These are phyloP conservation scores for Dryoscopus gambensis DNA, from an alignment of 2,113 vertebrate species.

Conservation along the genomic window DNA sequence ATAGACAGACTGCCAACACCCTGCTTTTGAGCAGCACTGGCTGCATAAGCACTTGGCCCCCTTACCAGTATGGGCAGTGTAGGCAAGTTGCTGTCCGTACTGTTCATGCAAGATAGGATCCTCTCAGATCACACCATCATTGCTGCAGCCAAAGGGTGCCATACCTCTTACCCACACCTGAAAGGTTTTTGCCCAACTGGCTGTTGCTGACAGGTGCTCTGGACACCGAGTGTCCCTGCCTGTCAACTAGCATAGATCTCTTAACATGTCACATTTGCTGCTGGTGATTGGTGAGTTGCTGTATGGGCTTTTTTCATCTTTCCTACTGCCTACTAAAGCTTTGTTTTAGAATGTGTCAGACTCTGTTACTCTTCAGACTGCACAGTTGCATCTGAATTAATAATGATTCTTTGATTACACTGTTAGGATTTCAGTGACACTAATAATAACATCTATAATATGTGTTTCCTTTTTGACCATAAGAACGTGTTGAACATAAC, in stretches of 20 bases:
- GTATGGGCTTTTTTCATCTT: accelerated
- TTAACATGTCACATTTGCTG: neutral
- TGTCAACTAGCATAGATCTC: neutral
- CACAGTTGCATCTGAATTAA: neutral
- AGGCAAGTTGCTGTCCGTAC: neutral
- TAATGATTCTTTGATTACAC: neutral
- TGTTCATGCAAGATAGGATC: neutral
- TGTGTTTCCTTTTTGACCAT: neutral
- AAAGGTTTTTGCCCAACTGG: accelerated
- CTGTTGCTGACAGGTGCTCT: neutral
- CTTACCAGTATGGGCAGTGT: accelerated
- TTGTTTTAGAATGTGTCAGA: neutral
- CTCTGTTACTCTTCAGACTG: neutral
- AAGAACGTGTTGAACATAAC: neutral
- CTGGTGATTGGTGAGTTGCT: accelerated
- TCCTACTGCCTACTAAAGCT: neutral
- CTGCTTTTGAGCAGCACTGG: neutral
- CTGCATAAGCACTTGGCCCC: neutral
- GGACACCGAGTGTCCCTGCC: neutral
- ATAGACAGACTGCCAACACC: neutral
- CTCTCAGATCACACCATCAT: neutral
- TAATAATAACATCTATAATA: neutral
- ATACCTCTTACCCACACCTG: neutral
- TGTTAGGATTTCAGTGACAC: neutral
- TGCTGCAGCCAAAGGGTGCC: neutral